phyloP scores from a whole-genome alignment of 2,113 vertebrate species.

The Pavo muticus region DNA sequence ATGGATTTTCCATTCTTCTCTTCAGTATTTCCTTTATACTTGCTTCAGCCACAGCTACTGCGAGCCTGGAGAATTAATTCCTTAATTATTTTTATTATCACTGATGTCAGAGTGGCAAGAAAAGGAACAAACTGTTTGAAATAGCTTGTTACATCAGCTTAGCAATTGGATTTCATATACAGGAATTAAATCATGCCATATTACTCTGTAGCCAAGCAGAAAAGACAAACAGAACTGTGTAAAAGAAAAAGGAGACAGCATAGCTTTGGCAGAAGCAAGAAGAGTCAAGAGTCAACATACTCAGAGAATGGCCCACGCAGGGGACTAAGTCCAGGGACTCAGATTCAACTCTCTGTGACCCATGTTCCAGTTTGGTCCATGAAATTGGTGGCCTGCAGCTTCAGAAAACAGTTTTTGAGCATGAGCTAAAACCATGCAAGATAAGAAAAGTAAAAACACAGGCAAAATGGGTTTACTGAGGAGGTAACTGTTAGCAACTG shows the following conservation, averaged over 20 bases:
- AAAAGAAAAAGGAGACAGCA: background rate
- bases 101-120: conserved; percentile 5
- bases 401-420: background rate
- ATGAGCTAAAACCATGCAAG: background rate
- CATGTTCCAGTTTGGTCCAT: background rate
- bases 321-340: background rate
- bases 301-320: background rate
- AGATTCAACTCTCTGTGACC: background rate
- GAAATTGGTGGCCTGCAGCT: background rate
- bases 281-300: background rate
- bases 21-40: background rate
- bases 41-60: background rate
- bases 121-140: background rate
- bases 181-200: background rate
- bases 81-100: conserved; percentile 32
- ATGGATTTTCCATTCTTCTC: background rate
- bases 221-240: background rate
- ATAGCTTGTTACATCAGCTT: conserved; percentile 2
- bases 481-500: background rate
- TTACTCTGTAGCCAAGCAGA: background rate
- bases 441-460: background rate
- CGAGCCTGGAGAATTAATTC: conserved; percentile 7
- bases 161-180: background rate
- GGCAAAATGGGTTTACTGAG: background rate
- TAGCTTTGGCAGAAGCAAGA: background rate